These are phyloP conservation scores for Leptosomus discolor DNA, from an alignment of 2,113 vertebrate species.

Conservation along the genomic window DNA sequence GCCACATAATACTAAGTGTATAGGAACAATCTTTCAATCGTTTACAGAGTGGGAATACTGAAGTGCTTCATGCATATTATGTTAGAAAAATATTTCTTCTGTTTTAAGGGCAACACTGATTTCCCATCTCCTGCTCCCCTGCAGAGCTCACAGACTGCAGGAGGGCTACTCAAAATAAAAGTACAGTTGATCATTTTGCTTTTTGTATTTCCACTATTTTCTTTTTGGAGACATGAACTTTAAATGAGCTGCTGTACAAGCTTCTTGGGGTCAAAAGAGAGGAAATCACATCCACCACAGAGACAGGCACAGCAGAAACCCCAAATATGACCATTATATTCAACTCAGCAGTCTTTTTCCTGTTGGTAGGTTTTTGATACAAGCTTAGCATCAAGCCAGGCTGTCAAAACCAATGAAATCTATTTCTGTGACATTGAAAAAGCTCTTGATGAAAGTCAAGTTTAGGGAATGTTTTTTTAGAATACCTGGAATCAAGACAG, in stretches of 20 bases:
- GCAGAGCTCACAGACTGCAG: neutral
- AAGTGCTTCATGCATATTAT: neutral
- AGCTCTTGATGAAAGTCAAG: conserved; percentile 42
- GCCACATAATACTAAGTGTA: neutral
- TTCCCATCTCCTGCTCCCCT: neutral
- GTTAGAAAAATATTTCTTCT: neutral
- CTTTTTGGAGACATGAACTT: conserved; percentile 21
- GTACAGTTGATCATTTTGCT: neutral
- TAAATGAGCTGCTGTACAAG: conserved; percentile 54
- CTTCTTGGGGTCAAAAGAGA: conserved; percentile 49
- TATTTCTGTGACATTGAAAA: conserved; percentile 54
- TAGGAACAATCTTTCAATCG: neutral
- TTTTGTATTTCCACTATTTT: neutral
- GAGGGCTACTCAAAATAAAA: neutral
- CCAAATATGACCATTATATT: conserved; percentile 49
- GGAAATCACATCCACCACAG: conserved; percentile 55
- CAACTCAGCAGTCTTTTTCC: conserved; percentile 37
- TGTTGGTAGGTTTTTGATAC: conserved; percentile 41
- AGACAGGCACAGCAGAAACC: conserved; percentile 1
- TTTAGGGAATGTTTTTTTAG: neutral
- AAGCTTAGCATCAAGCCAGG: conserved; percentile 43
- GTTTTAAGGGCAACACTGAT: conserved; percentile 12
- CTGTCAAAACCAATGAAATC: conserved; percentile 59
- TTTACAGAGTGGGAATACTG: neutral
- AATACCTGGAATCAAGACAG: neutral